Conservation (phyloP, 2,797 vertebrate species). For the Karalla daura region DNA sequence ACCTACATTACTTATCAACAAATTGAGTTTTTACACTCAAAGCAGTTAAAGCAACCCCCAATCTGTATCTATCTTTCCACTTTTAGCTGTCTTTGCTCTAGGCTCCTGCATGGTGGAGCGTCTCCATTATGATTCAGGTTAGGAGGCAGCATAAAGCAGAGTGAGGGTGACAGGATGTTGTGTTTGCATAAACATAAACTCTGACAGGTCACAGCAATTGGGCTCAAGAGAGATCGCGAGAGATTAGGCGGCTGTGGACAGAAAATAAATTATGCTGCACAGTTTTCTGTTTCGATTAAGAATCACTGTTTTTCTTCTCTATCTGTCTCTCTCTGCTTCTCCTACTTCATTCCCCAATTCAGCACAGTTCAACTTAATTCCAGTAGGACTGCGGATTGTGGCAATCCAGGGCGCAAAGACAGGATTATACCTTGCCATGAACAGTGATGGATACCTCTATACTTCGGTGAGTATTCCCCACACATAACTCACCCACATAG, state of each 20-base stretch:
- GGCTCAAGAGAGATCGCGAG: constrained; percentile 43
- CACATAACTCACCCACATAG: constrained; percentile 10
- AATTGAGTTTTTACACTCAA: background rate
- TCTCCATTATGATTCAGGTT: constrained; percentile 41
- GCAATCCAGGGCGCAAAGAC: constrained; percentile 98
- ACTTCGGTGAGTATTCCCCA: constrained; percentile 80
- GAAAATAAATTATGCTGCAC: constrained; percentile 18
- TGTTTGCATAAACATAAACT: constrained; percentile 60
- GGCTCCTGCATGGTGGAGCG: constrained; percentile 33
- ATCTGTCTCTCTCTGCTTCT: constrained; percentile 33
- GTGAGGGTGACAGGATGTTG: constrained; percentile 60
- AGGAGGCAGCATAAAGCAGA: constrained; percentile 35
- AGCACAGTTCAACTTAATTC: constrained; percentile 99
- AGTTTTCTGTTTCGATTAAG: constrained; percentile 20
- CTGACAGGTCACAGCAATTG: constrained; percentile 42
- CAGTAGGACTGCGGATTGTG: constrained; percentile 98
- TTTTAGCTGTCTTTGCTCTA: constrained; percentile 5
- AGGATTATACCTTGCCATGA: constrained; percentile 97
- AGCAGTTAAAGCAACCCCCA: constrained; percentile 2
- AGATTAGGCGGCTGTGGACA: constrained; percentile 20
- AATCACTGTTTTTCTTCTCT: constrained; percentile 19
- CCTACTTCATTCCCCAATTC: constrained; percentile 72
- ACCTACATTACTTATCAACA: background rate
- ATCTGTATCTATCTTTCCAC: background rate
- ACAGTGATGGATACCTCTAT: constrained; percentile 95